Evolutionary conservation across 2,888 invertebrate genomes (phyloP).

Genomic region (Drosophila paranaensis): DNA sequence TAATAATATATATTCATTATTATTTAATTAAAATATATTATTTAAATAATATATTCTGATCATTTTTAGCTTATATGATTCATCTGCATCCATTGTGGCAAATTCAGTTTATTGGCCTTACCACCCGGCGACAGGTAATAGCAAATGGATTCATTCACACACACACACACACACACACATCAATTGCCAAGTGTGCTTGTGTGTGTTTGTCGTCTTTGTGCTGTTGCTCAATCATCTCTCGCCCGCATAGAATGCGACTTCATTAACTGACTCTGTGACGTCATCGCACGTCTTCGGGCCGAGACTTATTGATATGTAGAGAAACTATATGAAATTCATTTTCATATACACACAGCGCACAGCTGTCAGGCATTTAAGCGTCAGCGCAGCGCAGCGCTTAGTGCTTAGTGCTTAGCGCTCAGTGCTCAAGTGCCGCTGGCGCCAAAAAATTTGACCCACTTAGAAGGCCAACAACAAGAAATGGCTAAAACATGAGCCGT

Average conservation of each 20-base stretch:
- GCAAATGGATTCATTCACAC: conserved; percentile 30
- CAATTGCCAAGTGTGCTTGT: too few species aligned
- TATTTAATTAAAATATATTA: too few species aligned
- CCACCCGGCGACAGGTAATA: conserved; percentile 65
- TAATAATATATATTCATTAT: too few species aligned
- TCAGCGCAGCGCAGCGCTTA: conserved; percentile 55
- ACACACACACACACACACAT: not conserved
- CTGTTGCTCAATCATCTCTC: conserved; percentile 51
- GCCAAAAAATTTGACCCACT: conserved; percentile 70
- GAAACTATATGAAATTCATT: conserved; percentile 20
- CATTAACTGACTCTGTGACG: conserved; percentile 66
- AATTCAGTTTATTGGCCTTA: conserved; percentile 48
- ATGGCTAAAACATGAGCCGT: conserved; percentile 52
- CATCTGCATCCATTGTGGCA: conserved; percentile 25
- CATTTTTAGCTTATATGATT: not conserved
- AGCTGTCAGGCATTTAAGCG: conserved; percentile 60
- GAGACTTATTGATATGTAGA: conserved; percentile 39
- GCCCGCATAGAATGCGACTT: conserved; percentile 41
- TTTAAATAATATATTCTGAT: not conserved
- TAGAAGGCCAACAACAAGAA: conserved; percentile 42
- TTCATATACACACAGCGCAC: conserved; percentile 12
- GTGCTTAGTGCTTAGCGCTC: conserved; percentile 21
- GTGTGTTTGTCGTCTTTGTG: conserved; percentile 4
- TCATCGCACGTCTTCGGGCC: conserved; percentile 33
- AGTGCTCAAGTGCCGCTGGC: conserved; percentile 53